These are phyloP conservation scores for Miichthys miiuy DNA, from an alignment of 2,797 vertebrate genomes.

Conservation along the genomic window DNA sequence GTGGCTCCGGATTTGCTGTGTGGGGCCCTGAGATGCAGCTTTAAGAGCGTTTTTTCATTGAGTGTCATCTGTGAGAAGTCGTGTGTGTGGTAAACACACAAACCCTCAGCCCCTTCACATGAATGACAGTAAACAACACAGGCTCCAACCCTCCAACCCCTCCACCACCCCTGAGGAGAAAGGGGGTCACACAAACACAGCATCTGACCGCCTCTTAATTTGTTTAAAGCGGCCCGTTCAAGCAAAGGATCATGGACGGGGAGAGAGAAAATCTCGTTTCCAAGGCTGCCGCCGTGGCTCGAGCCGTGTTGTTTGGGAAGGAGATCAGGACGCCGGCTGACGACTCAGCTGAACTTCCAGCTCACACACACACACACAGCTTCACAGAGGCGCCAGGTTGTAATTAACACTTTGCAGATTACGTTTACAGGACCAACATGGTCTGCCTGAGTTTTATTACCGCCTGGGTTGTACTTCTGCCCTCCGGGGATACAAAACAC, in stretches of 20 bases:
- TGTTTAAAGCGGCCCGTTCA: slow-evolving; percentile 81
- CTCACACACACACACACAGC: slow-evolving; percentile 55
- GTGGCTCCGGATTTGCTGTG: too few species aligned
- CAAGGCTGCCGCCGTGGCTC: slow-evolving; percentile 71
- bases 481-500: slow-evolving; percentile 64
- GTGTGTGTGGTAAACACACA: slow-evolving; percentile 67
- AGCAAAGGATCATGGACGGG: slow-evolving; percentile 70
- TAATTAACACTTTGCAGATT: slow-evolving; percentile 87
- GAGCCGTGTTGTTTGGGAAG: slow-evolving; percentile 60
- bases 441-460: slow-evolving; percentile 83
- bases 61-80: slow-evolving; percentile 47
- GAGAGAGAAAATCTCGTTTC: slow-evolving; percentile 79
- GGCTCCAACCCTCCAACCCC: slow-evolving; percentile 35
- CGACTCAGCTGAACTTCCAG: slow-evolving; percentile 68
- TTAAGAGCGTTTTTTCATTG: slow-evolving; percentile 40
- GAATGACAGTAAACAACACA: slow-evolving; percentile 77
- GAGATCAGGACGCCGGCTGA: slow-evolving; percentile 67
- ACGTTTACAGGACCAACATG: slow-evolving; percentile 86
- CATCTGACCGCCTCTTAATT: slow-evolving; percentile 78
- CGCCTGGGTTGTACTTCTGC: slow-evolving; percentile 59
- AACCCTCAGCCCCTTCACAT: slow-evolving; percentile 57
- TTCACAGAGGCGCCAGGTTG: slow-evolving; percentile 82
- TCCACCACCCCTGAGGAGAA: slow-evolving; percentile 61
- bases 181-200: slow-evolving; percentile 79
- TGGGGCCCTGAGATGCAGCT: not conserved